Evolutionary conservation across 2,888 invertebrate species (phyloP).

Genomic region (Epirrhoe alternata): DNA sequence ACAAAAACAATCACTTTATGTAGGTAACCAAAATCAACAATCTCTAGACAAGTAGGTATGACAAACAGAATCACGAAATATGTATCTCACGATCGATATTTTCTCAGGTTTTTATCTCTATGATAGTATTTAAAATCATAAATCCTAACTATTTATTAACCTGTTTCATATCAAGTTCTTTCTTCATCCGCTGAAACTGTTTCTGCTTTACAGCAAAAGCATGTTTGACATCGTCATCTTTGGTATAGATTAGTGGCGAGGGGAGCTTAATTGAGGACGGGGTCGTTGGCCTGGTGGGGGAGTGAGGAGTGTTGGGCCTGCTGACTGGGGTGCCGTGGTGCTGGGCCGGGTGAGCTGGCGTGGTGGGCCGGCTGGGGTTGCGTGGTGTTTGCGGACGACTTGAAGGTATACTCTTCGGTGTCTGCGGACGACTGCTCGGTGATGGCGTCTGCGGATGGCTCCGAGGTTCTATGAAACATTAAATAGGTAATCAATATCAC

Average conservation of each 20-base stretch:
- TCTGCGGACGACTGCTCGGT: constrained; percentile 37
- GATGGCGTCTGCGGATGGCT: constrained; percentile 42
- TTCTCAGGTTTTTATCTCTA: too few species aligned
- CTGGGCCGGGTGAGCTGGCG: constrained; percentile 49
- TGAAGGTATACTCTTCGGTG: constrained; percentile 53
- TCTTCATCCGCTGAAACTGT: constrained; percentile 71
- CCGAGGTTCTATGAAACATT: background rate
- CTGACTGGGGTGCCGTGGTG: constrained; percentile 37
- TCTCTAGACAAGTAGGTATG: too few species aligned
- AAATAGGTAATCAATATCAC: background rate
- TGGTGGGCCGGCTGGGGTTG: constrained; percentile 62
- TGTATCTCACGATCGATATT: too few species aligned
- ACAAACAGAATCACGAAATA: too few species aligned
- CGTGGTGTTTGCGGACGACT: constrained; percentile 67
- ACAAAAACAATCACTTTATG: background rate
- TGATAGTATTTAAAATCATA: too few species aligned
- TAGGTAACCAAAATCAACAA: too few species aligned
- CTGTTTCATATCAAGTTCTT: constrained; percentile 78
- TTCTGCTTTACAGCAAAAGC: constrained; percentile 60
- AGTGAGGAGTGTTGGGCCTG: constrained; percentile 52
- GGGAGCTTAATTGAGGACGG: constrained; percentile 30
- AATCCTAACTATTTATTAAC: constrained; percentile 45
- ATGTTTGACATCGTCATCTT: constrained; percentile 57
- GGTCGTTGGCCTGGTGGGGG: constrained; percentile 32
- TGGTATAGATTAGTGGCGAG: constrained; percentile 4